Conservation (phyloP, 2,113 vertebrate species). For the Thomomys bottae region DNA sequence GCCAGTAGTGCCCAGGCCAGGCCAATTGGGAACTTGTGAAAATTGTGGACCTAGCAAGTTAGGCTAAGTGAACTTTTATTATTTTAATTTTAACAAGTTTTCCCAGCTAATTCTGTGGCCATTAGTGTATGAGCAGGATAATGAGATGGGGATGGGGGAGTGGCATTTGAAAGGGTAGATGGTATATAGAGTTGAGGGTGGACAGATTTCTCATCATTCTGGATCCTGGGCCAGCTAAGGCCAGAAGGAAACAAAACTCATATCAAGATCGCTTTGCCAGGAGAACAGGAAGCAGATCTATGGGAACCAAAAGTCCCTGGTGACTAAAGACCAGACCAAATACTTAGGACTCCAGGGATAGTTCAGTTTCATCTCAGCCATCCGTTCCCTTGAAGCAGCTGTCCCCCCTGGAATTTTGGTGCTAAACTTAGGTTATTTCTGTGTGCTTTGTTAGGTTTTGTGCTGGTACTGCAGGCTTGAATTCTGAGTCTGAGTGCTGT, state of each 20-base stretch:
- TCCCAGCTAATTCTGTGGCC: not conserved
- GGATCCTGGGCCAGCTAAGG: not conserved
- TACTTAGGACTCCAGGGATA: too few relatives aligned
- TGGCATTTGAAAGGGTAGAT: not conserved
- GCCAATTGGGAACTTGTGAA: not conserved
- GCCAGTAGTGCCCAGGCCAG: not conserved
- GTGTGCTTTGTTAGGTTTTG: too few relatives aligned
- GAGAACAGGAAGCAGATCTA: not conserved
- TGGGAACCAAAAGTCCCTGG: not conserved
- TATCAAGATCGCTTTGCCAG: not conserved
- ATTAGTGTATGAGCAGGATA: not conserved
- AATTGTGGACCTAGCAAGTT: not conserved
- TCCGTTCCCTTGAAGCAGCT: not conserved
- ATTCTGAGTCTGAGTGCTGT: too few relatives aligned
- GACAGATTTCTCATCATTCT: not conserved
- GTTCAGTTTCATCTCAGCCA: too few relatives aligned
- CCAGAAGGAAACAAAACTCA: not conserved
- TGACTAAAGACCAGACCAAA: not conserved
- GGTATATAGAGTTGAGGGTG: not conserved
- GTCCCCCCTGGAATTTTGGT: not conserved
- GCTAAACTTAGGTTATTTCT: not conserved
- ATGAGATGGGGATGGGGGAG: too few relatives aligned
- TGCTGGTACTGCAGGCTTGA: too few relatives aligned
- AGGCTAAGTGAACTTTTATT: not conserved
- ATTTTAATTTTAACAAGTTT: constrained; percentile 30